Base-by-base conservation (phyloP, 2,888 invertebrate genomes). In the Siphonodentalium dalli region DNA sequence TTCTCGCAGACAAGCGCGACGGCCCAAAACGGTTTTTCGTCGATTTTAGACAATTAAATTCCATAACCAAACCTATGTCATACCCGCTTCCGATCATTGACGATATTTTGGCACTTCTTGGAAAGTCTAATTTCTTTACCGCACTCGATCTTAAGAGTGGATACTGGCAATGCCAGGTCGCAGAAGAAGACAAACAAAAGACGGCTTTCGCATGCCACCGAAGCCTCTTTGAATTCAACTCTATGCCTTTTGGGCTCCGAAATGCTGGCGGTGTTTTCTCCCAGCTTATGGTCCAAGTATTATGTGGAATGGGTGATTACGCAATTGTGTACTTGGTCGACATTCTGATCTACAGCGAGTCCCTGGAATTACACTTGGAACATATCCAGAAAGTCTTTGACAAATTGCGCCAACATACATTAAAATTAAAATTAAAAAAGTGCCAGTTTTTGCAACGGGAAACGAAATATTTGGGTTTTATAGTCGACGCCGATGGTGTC, bases 391-490 rank as follows among this genome's bases (percentile, higher is more conserved):
- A 21, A 2, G 27, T 49, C 3, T 41, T 49, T 27, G 15, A 34
- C 28, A 24, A 21, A n/a, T 29, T 48, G 6, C 21, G 40, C 31
- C 20, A 45, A 7, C 45, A 45, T 35, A 15, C 26, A 18, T 23
- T 45, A 27, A 34, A 35, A 7, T 18, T 35, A 34, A 33, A 44
- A 33, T 44, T 44, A 33, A 29, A n/a, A n/a, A n/a, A n/a, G n/a
- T n/a, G n/a, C n/a, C n/a, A n/a, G n/a, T n/a, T n/a, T 42, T 9
- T 45, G 5, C 20, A 52, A 47, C 26, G 39, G 23, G 46, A 60
- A 42, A 56, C 56, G 6, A 53, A 56, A 13, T 56, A 54, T 42
- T 28, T 58, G n/a, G 58, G 52, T 3, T 58, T 58, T 27, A 34
- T 43, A 3, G 47, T 58, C 4, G 46, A 40, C 15, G 15, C 33